A percentile compares a stretch with the other conserved stretches of the same genome.
Evolutionary conservation across 2,113 vertebrate species (phyloP).

Genomic region (Perognathus longimembris): DNA sequence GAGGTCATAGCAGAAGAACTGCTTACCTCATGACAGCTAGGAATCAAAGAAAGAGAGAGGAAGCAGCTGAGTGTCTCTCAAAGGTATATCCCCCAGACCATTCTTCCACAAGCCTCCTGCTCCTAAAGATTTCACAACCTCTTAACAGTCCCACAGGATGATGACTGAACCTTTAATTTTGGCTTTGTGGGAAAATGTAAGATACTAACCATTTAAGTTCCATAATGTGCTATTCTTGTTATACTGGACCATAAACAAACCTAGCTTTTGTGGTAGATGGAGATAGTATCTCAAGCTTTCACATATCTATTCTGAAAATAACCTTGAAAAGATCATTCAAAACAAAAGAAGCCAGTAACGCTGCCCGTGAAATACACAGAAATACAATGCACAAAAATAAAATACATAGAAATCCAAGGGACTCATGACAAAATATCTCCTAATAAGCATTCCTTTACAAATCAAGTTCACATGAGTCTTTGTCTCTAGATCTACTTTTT

Average conservation of each 20-base stretch:
- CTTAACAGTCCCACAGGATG: neutral
- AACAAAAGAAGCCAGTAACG: neutral
- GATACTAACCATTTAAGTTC: neutral
- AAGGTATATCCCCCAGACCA: neutral
- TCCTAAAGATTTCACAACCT: neutral
- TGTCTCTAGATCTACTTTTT: neutral
- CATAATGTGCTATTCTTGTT: neutral
- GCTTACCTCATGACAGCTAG: too few relatives aligned
- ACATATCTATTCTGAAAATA: neutral
- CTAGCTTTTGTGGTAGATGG: neutral
- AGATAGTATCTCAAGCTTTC: neutral
- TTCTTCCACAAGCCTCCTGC: neutral
- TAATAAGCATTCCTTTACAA: constrained; percentile 16
- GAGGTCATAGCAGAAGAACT: neutral
- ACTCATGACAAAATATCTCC: neutral
- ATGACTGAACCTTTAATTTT: neutral
- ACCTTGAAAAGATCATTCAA: neutral
- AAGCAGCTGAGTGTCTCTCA: too few relatives aligned
- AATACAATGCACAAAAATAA: neutral
- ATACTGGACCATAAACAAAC: neutral
- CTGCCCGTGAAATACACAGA: constrained; percentile 17
- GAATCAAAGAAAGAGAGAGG: neutral
- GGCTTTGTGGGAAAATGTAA: neutral
- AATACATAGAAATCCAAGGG: constrained; percentile 1
- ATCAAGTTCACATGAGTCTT: constrained; percentile 22